phyloP scores from a whole-genome alignment of 2,797 vertebrate genomes.

The Cichlasoma orientale region DNA sequence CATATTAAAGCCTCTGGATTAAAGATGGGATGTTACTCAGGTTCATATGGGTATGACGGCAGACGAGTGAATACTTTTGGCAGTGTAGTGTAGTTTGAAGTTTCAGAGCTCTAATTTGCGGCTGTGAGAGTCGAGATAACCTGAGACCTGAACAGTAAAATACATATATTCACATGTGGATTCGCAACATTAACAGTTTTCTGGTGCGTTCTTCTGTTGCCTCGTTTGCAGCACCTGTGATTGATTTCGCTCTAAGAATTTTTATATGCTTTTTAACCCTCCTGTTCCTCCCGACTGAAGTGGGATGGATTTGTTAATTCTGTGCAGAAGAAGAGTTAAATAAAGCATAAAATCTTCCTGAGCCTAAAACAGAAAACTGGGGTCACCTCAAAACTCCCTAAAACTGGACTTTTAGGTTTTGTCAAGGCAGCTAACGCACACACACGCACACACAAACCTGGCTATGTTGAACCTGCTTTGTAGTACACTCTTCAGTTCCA shows the following conservation, averaged over 20 bases:
- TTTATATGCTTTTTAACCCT: background rate
- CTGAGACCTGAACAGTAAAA: background rate
- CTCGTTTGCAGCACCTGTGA: background rate
- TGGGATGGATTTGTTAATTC: background rate
- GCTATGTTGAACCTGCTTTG: background rate
- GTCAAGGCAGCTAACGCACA: background rate
- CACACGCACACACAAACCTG: background rate
- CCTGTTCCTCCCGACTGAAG: background rate
- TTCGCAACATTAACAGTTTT: accelerated
- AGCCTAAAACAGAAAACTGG: background rate
- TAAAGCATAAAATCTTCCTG: background rate
- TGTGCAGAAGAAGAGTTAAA: background rate
- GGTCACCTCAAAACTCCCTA: background rate
- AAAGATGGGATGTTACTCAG: too few species aligned
- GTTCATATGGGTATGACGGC: too few species aligned
- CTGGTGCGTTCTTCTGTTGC: background rate
- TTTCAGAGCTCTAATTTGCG: background rate
- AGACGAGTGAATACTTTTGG: too few species aligned
- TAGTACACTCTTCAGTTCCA: conserved; percentile 1
- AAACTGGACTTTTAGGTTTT: background rate
- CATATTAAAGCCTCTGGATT: too few species aligned
- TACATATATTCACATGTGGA: background rate
- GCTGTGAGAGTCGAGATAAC: background rate
- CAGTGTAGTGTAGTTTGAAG: background rate
- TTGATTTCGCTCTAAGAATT: background rate